These are phyloP conservation scores for Malurus melanocephalus DNA, from an alignment of 2,113 vertebrate species.

Conservation along the genomic window DNA sequence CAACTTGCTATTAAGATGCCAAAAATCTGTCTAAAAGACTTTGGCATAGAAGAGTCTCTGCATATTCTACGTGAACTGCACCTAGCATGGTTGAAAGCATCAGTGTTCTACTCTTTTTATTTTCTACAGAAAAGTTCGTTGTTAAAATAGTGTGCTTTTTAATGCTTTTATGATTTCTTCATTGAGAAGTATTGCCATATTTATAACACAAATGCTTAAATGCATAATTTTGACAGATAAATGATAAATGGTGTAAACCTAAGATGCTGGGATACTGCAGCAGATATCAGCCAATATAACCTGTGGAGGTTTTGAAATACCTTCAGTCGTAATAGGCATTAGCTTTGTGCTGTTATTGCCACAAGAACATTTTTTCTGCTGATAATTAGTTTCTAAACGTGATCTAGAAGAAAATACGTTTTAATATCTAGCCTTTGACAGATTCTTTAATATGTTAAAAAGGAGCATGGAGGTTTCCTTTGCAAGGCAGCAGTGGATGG, in stretches of 20 bases:
- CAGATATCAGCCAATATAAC: not conserved
- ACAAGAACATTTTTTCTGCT: not conserved
- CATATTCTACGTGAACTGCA: not conserved
- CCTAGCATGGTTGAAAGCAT: not conserved
- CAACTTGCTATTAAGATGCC: not conserved
- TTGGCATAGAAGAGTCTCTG: not conserved
- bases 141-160: not conserved
- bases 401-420: not conserved
- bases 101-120: not conserved
- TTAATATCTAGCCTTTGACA: not conserved
- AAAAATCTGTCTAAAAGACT: not conserved
- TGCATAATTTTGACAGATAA: not conserved
- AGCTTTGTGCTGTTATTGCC: not conserved
- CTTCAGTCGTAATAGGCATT: not conserved
- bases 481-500: not conserved
- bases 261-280: not conserved
- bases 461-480: not conserved
- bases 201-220: not conserved
- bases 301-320: not conserved
- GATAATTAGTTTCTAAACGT: not conserved
- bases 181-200: not conserved
- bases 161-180: not conserved
- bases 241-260: not conserved
- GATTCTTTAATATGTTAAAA: not conserved
- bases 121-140: not conserved